Base-by-base conservation (phyloP, 2,888 invertebrate genomes). In the Melanostoma mellinum region DNA sequence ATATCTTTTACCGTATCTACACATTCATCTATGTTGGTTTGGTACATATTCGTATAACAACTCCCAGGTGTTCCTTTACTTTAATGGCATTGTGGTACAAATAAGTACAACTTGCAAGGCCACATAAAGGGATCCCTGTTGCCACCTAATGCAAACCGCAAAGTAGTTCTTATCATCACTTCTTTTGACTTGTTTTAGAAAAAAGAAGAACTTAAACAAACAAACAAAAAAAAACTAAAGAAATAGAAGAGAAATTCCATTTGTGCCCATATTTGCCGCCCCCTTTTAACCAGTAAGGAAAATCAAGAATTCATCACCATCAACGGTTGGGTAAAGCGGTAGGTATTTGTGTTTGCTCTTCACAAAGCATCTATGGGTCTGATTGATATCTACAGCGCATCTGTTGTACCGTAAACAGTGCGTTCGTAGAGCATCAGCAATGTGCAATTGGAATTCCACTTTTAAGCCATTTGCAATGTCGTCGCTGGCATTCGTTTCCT, bases 321-420 rank as follows among this genome's bases (percentile, higher is more conserved):
- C 52, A 38, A 53, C 52, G 6, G 35, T 32, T 35, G 58, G 33
- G 33, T 52, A 50, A 6, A 6, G 9, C 48, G 20, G 10, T n/a
- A 20, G 20, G 30, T 56, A 20, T 36, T 38, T 30, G 6, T 50
- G 50, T 60, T 42, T 10, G 50, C 4, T 48, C 52, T 67, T 56
- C 33, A 36, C 35, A 30, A 42, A 65, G 56, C 61, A 46, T 53
- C 60, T 10, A 48, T 3, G 20, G 50, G 35, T 32, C 44, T 68
- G 73, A 82, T 69, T 73, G 82, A 82, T 78, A 74, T 69, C 78
- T 65, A 9, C 72, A 82, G 63, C 56, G 46, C 68, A 73, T 75
- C 63, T 68, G 48, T 69, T 71, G 65, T 55, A 76, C 78, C 82
- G 82, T 71, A 84, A 74, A 77, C 71, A 84, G 78, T 84, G 82